Evolutionary conservation across 2,888 invertebrate species (phyloP), one percentile per base, ranked within the genome.

Genomic region (Ctenicera cuprea): DNA sequence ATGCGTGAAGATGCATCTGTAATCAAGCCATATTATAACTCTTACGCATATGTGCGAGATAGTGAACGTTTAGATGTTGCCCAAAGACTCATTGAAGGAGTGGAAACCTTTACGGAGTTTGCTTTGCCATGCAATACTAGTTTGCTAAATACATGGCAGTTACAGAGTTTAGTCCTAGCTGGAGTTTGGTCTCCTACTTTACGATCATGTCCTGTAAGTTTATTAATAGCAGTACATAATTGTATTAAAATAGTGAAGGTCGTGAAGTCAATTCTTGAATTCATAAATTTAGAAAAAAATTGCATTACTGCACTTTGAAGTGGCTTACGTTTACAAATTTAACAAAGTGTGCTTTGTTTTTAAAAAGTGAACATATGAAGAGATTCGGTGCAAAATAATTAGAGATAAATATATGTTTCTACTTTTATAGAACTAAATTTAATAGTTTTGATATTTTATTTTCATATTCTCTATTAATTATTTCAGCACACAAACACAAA

Each of bases 81-180:
- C 0, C 92, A 94, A 80, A 91, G 92, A 82, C 89, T 95, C 7
- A 88, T 96, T 69, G 93, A 94, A 84, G 95, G 94, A 16, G 88
- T 96, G 41, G 95, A 95, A 84, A 90, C 92, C 9, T 91, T 91
- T 80, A 91, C 93, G 75, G 90, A 92, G 65, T 94, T 95, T 81
- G 90, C 93, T 80, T 87, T 96, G 80, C 94, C 95, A 0, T 92
- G 91, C 79, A 96, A 96, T 87, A 94, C 95, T 0, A 96, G 96
- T 84, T 88, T 97, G 22, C 88, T 98, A 0, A 98, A 98, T 87
- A 91, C 92, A 68, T 98, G 98, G 98, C 93, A 94, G 0, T 92
- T 93, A 80, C 92, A 94, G 45, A 94, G 97, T 0, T 87, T 98
- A 43, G 90, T 94, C 83, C 87, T 97, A 80, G 94, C 96, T 12